Evolutionary conservation across 2,113 vertebrate genomes (phyloP).

Genomic region (Hepsetus odoe): DNA sequence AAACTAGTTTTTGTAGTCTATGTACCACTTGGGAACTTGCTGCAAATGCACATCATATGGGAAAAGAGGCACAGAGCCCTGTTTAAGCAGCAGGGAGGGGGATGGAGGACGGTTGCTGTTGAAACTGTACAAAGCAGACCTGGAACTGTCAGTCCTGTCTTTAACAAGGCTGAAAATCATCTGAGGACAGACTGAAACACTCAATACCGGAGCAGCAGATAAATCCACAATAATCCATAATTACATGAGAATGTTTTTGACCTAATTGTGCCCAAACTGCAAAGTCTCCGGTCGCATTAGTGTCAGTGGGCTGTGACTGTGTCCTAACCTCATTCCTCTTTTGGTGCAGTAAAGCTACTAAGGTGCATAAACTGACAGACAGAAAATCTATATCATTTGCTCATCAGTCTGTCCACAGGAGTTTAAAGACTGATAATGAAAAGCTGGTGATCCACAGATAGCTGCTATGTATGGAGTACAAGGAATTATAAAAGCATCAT

Average conservation of each 20-base stretch:
- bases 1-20: no score
- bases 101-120: not conserved
- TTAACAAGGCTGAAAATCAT: conserved; percentile 20
- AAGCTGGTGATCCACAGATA: not conserved
- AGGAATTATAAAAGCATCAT: not conserved
- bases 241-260: not conserved
- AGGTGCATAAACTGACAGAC: not conserved
- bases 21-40: not conserved
- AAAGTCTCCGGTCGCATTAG: not conserved
- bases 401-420: conserved; percentile 8
- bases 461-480: not conserved
- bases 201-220: not conserved
- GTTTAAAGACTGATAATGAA: not conserved
- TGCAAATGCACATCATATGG: not conserved
- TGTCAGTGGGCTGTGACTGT: not conserved
- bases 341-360: not conserved
- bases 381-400: not conserved
- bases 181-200: conserved; percentile 21
- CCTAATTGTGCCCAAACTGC: not conserved
- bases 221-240: conserved; percentile 8
- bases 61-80: conserved; percentile 20
- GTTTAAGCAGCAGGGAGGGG: conserved; percentile 7
- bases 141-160: conserved; percentile 6
- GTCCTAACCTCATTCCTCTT: not conserved
- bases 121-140: not conserved